Conservation (phyloP, 2,888 invertebrate species). For the Oeneis ivallda region DNA sequence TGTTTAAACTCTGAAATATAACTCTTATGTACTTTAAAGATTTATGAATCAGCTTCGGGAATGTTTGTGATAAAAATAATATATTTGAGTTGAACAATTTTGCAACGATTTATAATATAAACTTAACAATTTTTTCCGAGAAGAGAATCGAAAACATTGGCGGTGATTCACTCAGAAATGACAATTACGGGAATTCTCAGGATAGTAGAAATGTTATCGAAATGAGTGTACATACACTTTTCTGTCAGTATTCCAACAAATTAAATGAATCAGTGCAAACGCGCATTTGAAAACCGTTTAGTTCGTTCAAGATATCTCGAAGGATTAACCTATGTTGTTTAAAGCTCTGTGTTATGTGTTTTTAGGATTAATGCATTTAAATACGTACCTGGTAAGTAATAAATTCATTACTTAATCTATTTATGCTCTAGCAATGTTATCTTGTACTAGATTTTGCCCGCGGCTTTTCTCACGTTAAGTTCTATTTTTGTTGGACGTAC, state of each 20-base stretch:
- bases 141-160: background rate
- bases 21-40: too few relatives aligned
- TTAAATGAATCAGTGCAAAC: background rate
- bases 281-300: background rate
- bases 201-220: background rate
- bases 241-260: slow-evolving; percentile 16
- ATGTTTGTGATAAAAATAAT: too few relatives aligned
- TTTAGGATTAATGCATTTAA: background rate
- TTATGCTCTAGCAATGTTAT: too few relatives aligned
- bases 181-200: slow-evolving; percentile 1
- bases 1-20: too few relatives aligned
- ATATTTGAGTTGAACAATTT: too few relatives aligned
- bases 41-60: too few relatives aligned
- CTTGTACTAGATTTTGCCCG: too few relatives aligned
- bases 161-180: slow-evolving; percentile 1
- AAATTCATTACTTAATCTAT: background rate
- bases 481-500: too few relatives aligned
- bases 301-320: slow-evolving; percentile 2
- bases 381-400: background rate
- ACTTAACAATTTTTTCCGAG: background rate
- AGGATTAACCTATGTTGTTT: background rate
- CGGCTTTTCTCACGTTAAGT: too few relatives aligned
- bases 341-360: background rate
- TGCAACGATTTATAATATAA: background rate
- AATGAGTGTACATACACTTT: slow-evolving; percentile 7